Percentiles rank a stretch among this genome's conserved stretches.
phyloP scores from a whole-genome alignment of 53 echinoderm and acorn worm species.

The Arbacia lixula region DNA sequence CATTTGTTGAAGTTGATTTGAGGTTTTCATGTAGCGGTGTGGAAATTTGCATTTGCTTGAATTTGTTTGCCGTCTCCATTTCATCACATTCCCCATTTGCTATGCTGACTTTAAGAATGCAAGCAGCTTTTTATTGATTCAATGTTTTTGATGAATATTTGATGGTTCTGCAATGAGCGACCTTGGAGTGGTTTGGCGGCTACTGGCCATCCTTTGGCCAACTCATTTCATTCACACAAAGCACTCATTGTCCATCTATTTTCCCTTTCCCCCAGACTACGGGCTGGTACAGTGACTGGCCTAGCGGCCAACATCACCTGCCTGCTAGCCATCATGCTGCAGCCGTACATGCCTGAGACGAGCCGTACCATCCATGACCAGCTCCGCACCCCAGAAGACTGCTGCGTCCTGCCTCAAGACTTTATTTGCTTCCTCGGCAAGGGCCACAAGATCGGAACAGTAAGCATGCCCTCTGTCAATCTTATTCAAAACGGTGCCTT shows the following conservation, averaged over 20 bases:
- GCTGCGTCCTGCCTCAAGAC: conserved; percentile 76
- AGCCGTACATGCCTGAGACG: conserved; percentile 92
- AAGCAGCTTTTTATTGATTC: too few species aligned
- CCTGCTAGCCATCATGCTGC: conserved; percentile 84
- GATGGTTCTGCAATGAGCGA: too few species aligned
- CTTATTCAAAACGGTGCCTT: too few species aligned
- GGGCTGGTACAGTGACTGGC: conserved; percentile 86
- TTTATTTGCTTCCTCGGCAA: conserved; percentile 81
- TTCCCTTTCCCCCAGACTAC: conserved; percentile 45
- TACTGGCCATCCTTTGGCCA: too few species aligned
- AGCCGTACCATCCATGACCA: conserved; percentile 87
- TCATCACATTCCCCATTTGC: too few species aligned
- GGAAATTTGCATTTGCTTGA: background rate
- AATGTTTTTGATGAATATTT: too few species aligned
- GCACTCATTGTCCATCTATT: background rate
- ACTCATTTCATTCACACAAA: background rate
- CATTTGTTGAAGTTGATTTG: background rate
- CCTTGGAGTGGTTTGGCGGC: too few species aligned
- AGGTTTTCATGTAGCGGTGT: background rate
- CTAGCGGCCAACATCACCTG: conserved; percentile 86
- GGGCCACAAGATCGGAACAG: conserved; percentile 97
- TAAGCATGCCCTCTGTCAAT: conserved; percentile 57
- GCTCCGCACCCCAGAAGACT: conserved; percentile 72
- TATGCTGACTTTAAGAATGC: too few species aligned
- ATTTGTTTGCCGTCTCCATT: too few species aligned